These are phyloP conservation scores for Leptobrachium leishanense DNA, from an alignment of 2,113 vertebrate species.

Conservation along the genomic window DNA sequence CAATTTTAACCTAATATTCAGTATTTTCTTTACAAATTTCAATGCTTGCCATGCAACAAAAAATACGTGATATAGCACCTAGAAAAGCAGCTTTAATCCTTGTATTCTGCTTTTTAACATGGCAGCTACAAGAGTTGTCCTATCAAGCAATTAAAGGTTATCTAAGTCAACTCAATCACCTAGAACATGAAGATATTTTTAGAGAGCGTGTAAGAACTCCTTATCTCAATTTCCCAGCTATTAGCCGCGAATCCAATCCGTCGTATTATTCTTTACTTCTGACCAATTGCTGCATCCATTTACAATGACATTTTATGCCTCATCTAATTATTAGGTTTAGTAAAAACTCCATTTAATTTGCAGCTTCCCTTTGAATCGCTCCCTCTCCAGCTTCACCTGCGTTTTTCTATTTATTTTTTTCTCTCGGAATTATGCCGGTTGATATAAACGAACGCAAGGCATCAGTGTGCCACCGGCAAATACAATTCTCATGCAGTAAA, in stretches of 20 bases:
- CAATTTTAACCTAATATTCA: no score
- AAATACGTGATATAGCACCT: no score
- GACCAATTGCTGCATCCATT: slow-evolving; percentile 63
- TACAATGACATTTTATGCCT: slow-evolving; percentile 63
- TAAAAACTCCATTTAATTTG: slow-evolving; percentile 51
- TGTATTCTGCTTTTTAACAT: slow-evolving; percentile 16
- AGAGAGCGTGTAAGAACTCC: slow-evolving; percentile 41
- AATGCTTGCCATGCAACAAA: no score
- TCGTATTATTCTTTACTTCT: slow-evolving; percentile 58
- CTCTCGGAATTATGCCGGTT: not conserved
- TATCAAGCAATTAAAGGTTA: slow-evolving; percentile 51
- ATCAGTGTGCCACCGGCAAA: not conserved
- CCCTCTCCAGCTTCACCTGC: slow-evolving; percentile 34
- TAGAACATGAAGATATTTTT: slow-evolving; percentile 49
- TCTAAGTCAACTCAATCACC: slow-evolving; percentile 51
- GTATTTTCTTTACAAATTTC: no score
- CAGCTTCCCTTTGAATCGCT: slow-evolving; percentile 46
- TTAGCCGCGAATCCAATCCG: slow-evolving; percentile 63
- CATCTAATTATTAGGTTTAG: slow-evolving; percentile 46
- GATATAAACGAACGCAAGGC: not conserved
- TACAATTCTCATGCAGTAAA: not conserved
- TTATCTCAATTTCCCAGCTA: slow-evolving; percentile 65
- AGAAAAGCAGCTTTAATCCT: slow-evolving; percentile 10
- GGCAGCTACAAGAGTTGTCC: slow-evolving; percentile 19
- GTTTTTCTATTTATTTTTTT: slow-evolving; percentile 46